These are phyloP conservation scores for Polyodon spathula DNA, from an alignment of 2,113 vertebrate genomes.

Conservation along the genomic window DNA sequence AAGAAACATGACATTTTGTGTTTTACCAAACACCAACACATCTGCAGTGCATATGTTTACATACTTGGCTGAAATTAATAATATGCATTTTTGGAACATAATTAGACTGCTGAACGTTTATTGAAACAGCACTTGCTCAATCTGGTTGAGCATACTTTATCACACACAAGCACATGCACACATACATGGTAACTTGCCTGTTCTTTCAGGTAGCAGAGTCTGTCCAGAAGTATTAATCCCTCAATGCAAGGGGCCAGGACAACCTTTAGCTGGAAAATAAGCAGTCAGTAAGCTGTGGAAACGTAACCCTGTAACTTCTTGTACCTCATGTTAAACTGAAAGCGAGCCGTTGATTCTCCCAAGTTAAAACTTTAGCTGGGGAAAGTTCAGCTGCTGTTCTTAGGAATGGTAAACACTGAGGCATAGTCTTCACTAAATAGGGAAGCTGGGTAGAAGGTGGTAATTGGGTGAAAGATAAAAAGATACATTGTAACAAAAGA, in stretches of 20 bases:
- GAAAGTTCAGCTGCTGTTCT: no score
- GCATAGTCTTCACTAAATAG: no score
- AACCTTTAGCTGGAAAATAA: conserved; percentile 76
- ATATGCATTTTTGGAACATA: background rate
- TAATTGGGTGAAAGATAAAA: no score
- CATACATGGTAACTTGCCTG: conserved; percentile 67
- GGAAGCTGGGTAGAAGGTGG: no score
- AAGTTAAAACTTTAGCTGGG: background rate
- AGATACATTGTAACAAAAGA: no score
- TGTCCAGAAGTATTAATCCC: conserved; percentile 86
- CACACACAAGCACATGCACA: background rate
- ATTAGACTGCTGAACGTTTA: background rate
- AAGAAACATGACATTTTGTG: conserved; percentile 24
- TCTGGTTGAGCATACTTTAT: background rate
- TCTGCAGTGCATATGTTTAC: conserved; percentile 28
- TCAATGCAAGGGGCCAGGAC: conserved; percentile 88
- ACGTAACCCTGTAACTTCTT: no score
- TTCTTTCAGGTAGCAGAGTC: conserved; percentile 90
- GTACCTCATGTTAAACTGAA: no score
- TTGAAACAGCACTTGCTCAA: background rate
- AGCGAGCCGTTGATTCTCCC: no score
- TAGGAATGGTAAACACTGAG: no score
- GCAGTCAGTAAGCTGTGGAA: background rate
- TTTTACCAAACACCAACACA: conserved; percentile 17
- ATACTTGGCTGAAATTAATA: background rate